Percentiles rank a stretch among this genome's conserved stretches.
These are phyloP conservation scores for Alcedo quadribrachys DNA, from an alignment of 2,797 vertebrate genomes.

Conservation along the genomic window DNA sequence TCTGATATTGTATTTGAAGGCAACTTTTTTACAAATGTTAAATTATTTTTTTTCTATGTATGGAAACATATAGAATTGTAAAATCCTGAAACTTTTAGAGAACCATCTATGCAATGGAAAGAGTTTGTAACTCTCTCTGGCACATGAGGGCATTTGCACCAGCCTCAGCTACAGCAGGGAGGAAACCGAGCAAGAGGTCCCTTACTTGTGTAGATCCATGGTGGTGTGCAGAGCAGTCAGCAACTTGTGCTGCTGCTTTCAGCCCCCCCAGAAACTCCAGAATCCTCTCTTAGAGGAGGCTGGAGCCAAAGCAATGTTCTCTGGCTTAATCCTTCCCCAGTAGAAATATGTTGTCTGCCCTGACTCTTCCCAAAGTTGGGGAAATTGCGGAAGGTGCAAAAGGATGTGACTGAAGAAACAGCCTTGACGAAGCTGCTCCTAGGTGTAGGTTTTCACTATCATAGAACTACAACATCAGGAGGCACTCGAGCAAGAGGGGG, in stretches of 20 bases:
- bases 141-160: neutral
- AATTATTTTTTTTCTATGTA: neutral
- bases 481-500: neutral
- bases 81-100: rapidly evolving
- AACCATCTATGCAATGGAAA: neutral
- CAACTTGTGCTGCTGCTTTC: neutral
- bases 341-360: neutral
- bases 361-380: neutral
- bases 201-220: neutral
- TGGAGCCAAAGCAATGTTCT: neutral
- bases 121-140: neutral
- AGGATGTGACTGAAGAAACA: neutral
- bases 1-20: neutral
- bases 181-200: neutral
- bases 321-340: neutral
- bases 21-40: neutral
- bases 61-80: neutral
- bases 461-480: neutral
- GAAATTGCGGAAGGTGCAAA: neutral
- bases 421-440: neutral
- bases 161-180: neutral
- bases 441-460: neutral
- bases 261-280: neutral
- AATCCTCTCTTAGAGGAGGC: neutral
- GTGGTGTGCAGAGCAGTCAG: neutral